Evolutionary conservation across 1,140 invertebrate species (phyloP).

Genomic region (Ridgeia piscesae): DNA sequence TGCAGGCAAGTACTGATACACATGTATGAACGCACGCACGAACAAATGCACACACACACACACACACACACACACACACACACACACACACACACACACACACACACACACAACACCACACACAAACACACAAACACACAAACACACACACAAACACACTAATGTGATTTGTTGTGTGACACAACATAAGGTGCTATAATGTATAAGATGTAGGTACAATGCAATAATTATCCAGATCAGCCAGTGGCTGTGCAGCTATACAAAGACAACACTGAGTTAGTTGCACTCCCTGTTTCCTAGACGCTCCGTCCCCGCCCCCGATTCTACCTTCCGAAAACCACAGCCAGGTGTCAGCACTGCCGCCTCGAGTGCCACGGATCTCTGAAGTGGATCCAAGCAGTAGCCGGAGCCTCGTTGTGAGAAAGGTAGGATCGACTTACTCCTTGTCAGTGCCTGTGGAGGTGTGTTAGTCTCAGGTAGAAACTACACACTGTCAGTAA

Average conservation of each 20-base stretch:
- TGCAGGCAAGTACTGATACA: no score
- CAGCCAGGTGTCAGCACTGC: neutral
- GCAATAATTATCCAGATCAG: no score
- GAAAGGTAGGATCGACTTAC: slow-evolving; percentile 1
- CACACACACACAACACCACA: neutral
- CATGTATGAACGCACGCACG: neutral
- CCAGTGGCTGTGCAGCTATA: no score
- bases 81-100: neutral
- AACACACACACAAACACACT: no score
- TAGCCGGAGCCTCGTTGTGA: slow-evolving; percentile 16
- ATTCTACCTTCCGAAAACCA: neutral
- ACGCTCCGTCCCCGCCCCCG: neutral
- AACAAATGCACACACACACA: neutral
- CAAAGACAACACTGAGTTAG: no score
- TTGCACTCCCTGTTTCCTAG: neutral
- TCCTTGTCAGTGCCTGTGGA: neutral
- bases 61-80: neutral
- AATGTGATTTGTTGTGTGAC: no score
- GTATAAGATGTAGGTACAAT: no score
- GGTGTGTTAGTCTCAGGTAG: no score
- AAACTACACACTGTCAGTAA: no score
- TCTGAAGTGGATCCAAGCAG: neutral
- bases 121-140: no score
- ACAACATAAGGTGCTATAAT: no score
- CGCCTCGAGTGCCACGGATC: neutral